Conservation (phyloP, 2,113 vertebrate genomes). For the Calcarius ornatus region DNA sequence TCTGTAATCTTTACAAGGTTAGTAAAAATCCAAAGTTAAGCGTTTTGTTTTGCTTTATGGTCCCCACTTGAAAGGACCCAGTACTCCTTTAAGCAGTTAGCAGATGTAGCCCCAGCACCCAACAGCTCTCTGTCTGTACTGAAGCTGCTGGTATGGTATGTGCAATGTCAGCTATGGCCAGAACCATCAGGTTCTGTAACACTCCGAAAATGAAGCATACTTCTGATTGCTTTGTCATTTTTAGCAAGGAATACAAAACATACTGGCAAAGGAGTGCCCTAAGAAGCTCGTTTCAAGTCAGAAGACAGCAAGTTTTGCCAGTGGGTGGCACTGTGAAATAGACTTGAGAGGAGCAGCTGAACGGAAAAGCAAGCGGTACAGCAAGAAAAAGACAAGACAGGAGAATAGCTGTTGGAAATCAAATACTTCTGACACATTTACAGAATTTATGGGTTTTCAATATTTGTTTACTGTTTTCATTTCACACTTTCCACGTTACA, state of each 20-base stretch:
- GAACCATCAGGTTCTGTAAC: neutral
- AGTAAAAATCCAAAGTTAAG: neutral
- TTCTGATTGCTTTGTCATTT: neutral
- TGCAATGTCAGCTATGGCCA: neutral
- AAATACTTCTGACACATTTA: neutral
- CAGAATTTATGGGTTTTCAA: neutral
- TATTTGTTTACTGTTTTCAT: slow-evolving; percentile 29
- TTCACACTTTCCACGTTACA: slow-evolving; percentile 34
- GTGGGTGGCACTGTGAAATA: neutral
- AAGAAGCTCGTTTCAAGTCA: neutral
- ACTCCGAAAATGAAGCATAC: neutral
- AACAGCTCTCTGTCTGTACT: neutral
- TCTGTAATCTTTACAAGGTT: neutral
- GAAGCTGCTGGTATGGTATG: neutral
- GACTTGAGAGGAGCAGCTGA: neutral
- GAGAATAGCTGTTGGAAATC: neutral
- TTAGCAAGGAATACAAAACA: neutral
- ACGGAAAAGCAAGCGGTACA: neutral
- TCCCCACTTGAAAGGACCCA: neutral
- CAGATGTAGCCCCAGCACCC: neutral
- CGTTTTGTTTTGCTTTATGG: neutral
- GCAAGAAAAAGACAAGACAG: neutral
- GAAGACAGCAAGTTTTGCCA: neutral
- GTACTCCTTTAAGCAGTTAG: neutral
- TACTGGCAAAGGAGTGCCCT: neutral